Evolutionary conservation across 2,113 vertebrate species (phyloP).

Genomic region (Rhabdomys dilectus): DNA sequence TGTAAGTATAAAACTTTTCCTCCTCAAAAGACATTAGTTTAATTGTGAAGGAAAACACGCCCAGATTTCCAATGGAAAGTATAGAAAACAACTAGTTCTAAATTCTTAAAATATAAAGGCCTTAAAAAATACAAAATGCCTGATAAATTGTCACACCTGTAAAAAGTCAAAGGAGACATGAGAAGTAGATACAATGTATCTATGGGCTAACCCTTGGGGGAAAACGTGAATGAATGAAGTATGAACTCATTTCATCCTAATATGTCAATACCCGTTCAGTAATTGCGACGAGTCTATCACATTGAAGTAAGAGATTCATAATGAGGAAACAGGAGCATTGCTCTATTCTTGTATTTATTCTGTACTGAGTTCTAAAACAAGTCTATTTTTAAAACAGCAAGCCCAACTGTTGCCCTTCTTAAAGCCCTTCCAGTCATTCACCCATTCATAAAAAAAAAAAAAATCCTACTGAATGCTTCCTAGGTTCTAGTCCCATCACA

Average conservation of each 20-base stretch:
- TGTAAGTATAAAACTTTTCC: neutral
- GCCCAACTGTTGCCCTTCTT: neutral
- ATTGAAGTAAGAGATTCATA: neutral
- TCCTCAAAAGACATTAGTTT: neutral
- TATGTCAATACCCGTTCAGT: neutral
- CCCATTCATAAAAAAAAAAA: neutral
- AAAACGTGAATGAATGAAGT: neutral
- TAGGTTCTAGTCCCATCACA: neutral
- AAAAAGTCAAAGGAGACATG: neutral
- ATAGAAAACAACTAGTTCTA: neutral
- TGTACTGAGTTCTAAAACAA: neutral
- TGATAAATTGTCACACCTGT: neutral
- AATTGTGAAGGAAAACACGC: neutral
- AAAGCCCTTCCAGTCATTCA: neutral
- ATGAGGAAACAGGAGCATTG: neutral
- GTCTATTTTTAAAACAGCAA: neutral
- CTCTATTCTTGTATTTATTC: neutral
- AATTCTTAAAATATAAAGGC: neutral
- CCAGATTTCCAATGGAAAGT: neutral
- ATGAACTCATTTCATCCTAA: neutral
- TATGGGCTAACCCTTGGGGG: neutral
- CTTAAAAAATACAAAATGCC: neutral
- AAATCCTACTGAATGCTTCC: neutral
- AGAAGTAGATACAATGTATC: neutral
- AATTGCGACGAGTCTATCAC: neutral